Conservation (phyloP, 1,140 invertebrate genomes). For the Caerostris extrusa region DNA sequence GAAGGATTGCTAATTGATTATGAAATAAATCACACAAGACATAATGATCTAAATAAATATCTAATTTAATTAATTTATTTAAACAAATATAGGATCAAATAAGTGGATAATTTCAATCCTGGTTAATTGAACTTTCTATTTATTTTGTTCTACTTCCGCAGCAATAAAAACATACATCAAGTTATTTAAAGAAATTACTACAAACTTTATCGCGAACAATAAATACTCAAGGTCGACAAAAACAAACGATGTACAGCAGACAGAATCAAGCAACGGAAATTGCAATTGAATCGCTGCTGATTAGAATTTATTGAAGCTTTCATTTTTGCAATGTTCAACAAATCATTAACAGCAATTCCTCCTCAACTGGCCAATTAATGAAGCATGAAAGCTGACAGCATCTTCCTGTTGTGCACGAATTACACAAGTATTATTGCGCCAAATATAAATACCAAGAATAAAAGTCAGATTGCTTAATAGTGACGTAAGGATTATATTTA, state of each 20-base stretch:
- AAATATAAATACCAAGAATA: constrained; percentile 16
- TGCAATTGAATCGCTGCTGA: background rate
- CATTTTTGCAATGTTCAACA: background rate
- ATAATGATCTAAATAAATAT: no score
- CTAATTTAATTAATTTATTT: no score
- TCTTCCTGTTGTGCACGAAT: background rate
- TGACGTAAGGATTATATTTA: constrained; percentile 39
- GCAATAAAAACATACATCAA: no score
- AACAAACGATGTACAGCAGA: background rate
- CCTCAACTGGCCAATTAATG: background rate
- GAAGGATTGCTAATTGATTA: no score
- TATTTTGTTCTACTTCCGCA: no score
- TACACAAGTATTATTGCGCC: background rate
- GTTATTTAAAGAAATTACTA: no score
- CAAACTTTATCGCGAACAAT: no score
- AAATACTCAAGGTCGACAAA: background rate
- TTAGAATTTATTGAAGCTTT: background rate
- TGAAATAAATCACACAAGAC: no score
- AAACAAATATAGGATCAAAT: no score
- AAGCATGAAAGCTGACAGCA: constrained; percentile 4
- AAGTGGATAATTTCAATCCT: no score
- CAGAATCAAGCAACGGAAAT: background rate
- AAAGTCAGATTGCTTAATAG: background rate
- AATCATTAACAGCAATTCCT: background rate
- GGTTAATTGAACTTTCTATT: no score